Base-by-base conservation (phyloP, 2,113 vertebrate species). In the Cololabis saira region DNA sequence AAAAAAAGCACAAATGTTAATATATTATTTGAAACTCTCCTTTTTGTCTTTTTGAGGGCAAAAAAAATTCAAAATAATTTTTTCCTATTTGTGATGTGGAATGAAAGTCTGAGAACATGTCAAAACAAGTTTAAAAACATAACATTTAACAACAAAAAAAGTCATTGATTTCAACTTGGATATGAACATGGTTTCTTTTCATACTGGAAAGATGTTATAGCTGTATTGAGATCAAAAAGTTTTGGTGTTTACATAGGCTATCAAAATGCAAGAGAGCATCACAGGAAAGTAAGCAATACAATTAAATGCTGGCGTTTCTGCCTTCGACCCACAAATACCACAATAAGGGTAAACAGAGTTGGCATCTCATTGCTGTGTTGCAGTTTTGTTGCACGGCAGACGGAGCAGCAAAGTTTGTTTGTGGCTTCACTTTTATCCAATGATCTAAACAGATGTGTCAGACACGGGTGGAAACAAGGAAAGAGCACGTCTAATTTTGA, bases 401-500 rank as follows among this genome's bases (percentile, higher is more conserved):
- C 21, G 52, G 21, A 12, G 59, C 21, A 67, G 14, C 12, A n/a
- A n/a, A n/a, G 30, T 27, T 18, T 51, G n/a, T 59, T 22, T 60
- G 0, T 45, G 49, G 3, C 24, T 56, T 41, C 55, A 49, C 33
- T 45, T 74, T 74, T 45, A 64, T 60, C 17, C 21, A 37, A 16
- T 64, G 59, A 37, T 41, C 37, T 54, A 49, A 60, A 48, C 33
- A 51, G 16, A 73, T 43, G 21, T 49, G 22, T 22, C 18, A 63
- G 43, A 63, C 8, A 3, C 24, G 2, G 14, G 22, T 27, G 21
- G 16, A 44, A 78, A 41, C 43, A 37, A 71, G 19, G 50, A 62
- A 60, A 19, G 14, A 14, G 18, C 48, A 22, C 47, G 42, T 10
- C 61, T 47, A 37, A 15, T 59, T 52, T 47, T 64, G 19, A 69